phyloP scores from a whole-genome alignment of 2,797 vertebrate genomes.

The Coregonus ussuriensis region DNA sequence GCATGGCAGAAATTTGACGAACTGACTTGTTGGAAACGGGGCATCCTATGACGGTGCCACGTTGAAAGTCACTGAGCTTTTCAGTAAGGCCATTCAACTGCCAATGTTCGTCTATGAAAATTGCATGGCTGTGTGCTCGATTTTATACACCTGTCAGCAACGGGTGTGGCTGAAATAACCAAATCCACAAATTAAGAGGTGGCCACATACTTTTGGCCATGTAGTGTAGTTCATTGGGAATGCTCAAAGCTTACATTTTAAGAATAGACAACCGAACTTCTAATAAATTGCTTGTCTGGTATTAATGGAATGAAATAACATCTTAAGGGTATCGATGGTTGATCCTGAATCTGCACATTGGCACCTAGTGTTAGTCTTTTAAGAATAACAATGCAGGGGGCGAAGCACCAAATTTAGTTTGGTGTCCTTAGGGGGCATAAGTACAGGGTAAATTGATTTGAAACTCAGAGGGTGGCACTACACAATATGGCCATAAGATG shows the following conservation, averaged over 20 bases:
- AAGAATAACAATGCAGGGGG: neutral
- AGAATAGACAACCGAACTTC: conserved; percentile 54
- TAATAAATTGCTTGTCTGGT: conserved; percentile 19
- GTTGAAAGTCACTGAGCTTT: too few relatives aligned
- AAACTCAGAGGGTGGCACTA: conserved; percentile 1
- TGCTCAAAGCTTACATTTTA: conserved; percentile 60
- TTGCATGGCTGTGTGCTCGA: too few relatives aligned
- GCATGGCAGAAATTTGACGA: too few relatives aligned
- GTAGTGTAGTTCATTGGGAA: conserved; percentile 66
- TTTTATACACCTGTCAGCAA: too few relatives aligned
- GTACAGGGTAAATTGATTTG: neutral
- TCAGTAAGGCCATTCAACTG: too few relatives aligned
- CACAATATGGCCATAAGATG: conserved; percentile 1
- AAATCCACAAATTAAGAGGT: too few relatives aligned
- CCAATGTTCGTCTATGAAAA: too few relatives aligned
- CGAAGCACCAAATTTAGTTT: neutral
- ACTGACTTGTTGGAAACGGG: too few relatives aligned
- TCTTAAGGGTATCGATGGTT: neutral
- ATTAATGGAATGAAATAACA: conserved; percentile 34
- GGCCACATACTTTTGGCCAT: too few relatives aligned
- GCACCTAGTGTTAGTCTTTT: neutral
- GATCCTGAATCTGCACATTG: neutral
- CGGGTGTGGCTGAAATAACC: too few relatives aligned
- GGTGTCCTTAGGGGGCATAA: neutral
- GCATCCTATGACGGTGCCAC: too few relatives aligned